These are phyloP conservation scores for Chunga burmeisteri DNA, from an alignment of 2,113 vertebrate species.

Conservation along the genomic window DNA sequence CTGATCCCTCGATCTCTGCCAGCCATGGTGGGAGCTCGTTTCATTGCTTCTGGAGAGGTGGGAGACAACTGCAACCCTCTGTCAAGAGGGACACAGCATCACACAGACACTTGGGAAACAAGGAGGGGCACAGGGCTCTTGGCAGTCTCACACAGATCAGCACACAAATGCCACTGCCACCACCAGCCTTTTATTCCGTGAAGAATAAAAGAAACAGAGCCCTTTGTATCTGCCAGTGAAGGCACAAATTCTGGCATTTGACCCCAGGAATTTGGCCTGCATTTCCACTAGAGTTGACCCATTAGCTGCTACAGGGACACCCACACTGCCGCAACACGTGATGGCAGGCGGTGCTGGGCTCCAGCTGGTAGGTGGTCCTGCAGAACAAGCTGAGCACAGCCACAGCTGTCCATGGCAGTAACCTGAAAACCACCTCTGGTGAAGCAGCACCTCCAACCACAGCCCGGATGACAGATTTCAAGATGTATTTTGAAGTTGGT, in stretches of 20 bases:
- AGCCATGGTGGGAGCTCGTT: background rate
- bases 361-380: background rate
- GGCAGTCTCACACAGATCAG: slow-evolving; percentile 4
- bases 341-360: background rate
- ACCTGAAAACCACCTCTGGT: background rate
- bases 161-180: background rate
- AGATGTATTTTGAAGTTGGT: background rate
- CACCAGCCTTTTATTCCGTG: slow-evolving; percentile 18
- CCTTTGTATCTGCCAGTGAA: slow-evolving; percentile 32
- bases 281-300: background rate
- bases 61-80: background rate
- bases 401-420: background rate
- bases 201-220: slow-evolving; percentile 46
- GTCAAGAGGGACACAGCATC: background rate
- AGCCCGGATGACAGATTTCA: background rate
- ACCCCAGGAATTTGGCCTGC: slow-evolving; percentile 48
- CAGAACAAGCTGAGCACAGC: background rate
- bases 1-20: background rate
- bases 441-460: background rate
- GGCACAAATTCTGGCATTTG: slow-evolving; percentile 33
- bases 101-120: background rate
- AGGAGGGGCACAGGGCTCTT: background rate
- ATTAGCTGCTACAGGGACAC: background rate
- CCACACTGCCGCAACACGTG: background rate
- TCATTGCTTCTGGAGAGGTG: background rate